A percentile compares a stretch with the other conserved stretches of the same genome.
These are phyloP conservation scores for Procambarus clarkii DNA, from an alignment of 1,140 invertebrate genomes.

Conservation along the genomic window DNA sequence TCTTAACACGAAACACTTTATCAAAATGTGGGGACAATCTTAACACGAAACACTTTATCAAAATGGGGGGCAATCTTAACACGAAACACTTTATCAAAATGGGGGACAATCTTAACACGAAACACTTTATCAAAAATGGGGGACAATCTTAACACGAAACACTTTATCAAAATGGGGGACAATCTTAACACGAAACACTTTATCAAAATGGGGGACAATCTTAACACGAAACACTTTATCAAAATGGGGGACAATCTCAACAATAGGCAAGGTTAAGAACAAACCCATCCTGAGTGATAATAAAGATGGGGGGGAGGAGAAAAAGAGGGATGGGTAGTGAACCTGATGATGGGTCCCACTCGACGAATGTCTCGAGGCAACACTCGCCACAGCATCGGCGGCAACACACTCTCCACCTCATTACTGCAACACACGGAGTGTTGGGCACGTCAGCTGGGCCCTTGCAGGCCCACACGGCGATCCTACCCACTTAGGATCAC, in stretches of 20 bases:
- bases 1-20: neutral
- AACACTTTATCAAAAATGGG: neutral
- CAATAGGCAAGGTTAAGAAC: neutral
- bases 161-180: neutral
- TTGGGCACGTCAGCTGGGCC: neutral
- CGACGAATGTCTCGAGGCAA: constrained; percentile 36
- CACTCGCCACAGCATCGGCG: constrained; percentile 31
- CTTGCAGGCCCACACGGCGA: neutral
- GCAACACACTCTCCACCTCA: constrained; percentile 36
- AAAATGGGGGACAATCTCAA: neutral
- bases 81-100: too few relatives aligned
- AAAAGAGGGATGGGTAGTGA: neutral
- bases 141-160: neutral
- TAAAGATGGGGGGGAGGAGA: neutral
- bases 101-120: neutral
- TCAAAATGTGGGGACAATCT: neutral
- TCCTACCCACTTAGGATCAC: too few relatives aligned
- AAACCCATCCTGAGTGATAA: neutral
- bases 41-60: too few relatives aligned
- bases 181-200: neutral
- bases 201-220: neutral
- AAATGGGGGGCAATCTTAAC: neutral
- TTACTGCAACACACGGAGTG: constrained; percentile 35
- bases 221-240: too few relatives aligned
- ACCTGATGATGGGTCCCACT: constrained; percentile 44